phyloP scores from a whole-genome alignment of 2,888 invertebrate species.

The Agelastica alni region DNA sequence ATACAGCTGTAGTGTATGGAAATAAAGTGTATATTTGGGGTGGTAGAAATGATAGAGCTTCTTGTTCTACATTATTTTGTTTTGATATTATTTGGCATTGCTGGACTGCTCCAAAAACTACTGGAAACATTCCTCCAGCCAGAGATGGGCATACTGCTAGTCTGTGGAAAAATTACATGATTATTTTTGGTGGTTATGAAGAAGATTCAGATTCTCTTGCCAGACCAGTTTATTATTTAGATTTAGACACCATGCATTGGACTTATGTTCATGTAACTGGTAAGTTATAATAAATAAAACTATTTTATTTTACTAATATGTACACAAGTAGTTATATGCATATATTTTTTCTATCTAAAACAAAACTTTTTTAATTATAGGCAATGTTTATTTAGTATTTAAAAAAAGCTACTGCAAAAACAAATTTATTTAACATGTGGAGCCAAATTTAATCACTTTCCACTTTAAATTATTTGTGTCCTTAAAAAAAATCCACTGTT shows the following conservation, averaged over 20 bases:
- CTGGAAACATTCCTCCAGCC: conserved; percentile 76
- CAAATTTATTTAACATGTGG: too few relatives aligned
- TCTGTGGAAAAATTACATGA: conserved; percentile 78
- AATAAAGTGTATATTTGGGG: conserved; percentile 89
- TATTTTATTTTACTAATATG: too few relatives aligned
- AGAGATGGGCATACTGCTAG: conserved; percentile 93
- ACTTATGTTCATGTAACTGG: conserved; percentile 66
- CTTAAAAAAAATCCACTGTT: too few relatives aligned
- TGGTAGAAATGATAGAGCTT: conserved; percentile 83
- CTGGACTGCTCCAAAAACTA: conserved; percentile 70
- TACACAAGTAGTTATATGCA: too few relatives aligned
- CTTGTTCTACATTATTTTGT: conserved; percentile 79
- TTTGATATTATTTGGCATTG: conserved; percentile 74
- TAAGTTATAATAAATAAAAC: too few relatives aligned
- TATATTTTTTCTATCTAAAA: too few relatives aligned
- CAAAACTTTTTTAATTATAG: too few relatives aligned
- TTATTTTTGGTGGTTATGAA: conserved; percentile 90
- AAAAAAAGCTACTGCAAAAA: too few relatives aligned
- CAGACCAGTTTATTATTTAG: conserved; percentile 74
- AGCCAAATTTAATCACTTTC: too few relatives aligned
- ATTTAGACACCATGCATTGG: conserved; percentile 78
- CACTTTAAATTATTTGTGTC: too few relatives aligned
- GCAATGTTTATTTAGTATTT: too few relatives aligned
- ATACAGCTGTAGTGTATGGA: conserved; percentile 82
- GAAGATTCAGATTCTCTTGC: conserved; percentile 81